Evolutionary conservation across 2,888 invertebrate species (phyloP).

Genomic region (Spisula subtruncata): DNA sequence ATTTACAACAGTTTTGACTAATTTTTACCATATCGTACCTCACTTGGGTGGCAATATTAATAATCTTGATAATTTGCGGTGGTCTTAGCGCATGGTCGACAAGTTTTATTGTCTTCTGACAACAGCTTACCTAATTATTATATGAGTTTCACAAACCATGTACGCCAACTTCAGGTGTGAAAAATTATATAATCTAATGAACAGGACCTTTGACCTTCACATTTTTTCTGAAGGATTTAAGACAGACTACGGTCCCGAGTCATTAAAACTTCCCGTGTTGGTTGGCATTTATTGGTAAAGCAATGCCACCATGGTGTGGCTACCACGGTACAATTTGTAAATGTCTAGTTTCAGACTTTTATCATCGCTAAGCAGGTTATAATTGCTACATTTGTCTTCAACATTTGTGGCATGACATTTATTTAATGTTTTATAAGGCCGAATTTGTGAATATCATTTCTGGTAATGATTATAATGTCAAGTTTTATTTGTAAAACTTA

Average conservation of each 20-base stretch:
- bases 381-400: conserved; percentile 24
- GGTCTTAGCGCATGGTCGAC: conserved; percentile 36
- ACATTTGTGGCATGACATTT: conserved; percentile 21
- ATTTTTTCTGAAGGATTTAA: conserved; percentile 37
- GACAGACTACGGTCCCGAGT: neutral
- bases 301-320: conserved; percentile 5
- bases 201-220: conserved; percentile 25
- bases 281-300: conserved; percentile 40
- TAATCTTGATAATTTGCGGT: conserved; percentile 44
- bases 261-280: conserved; percentile 1
- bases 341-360: neutral
- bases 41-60: conserved; percentile 52
- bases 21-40: conserved; percentile 45
- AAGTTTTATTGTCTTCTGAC: conserved; percentile 48
- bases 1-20: conserved; percentile 40
- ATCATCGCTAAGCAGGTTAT: conserved; percentile 1
- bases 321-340: neutral
- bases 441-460: conserved; percentile 16
- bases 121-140: conserved; percentile 45
- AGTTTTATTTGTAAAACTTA: neutral
- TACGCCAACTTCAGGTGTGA: conserved; percentile 23
- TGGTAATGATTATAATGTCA: conserved; percentile 7
- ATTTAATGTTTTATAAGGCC: conserved; percentile 15
- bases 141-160: conserved; percentile 23
- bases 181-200: conserved; percentile 41